Evolutionary conservation across 2,113 vertebrate genomes (phyloP).

Genomic region (Semnopithecus entellus): DNA sequence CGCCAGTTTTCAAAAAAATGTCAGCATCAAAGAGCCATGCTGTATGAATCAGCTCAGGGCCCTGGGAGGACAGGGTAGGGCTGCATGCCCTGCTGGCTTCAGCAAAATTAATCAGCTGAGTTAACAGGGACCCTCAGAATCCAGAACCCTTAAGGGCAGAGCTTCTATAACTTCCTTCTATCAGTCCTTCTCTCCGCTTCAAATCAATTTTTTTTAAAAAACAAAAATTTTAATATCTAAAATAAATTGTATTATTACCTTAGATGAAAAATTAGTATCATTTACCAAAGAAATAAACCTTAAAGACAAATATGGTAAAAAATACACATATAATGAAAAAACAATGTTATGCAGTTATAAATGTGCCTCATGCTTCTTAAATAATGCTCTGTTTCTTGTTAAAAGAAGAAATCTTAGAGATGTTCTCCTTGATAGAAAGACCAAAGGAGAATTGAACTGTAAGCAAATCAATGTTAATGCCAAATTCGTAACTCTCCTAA

Average conservation of each 20-base stretch:
- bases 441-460: background rate
- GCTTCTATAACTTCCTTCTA: background rate
- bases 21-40: background rate
- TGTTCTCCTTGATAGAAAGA: background rate
- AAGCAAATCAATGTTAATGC: background rate
- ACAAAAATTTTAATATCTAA: background rate
- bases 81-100: fast-evolving
- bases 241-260: background rate
- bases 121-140: background rate
- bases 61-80: background rate
- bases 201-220: background rate
- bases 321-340: background rate
- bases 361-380: background rate
- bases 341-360: background rate
- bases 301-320: background rate
- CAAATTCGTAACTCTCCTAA: background rate
- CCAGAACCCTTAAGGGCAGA: background rate
- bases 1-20: background rate
- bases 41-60: background rate
- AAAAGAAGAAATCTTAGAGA: background rate
- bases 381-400: background rate
- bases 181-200: background rate
- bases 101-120: fast-evolving
- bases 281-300: background rate
- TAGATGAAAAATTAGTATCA: background rate